These are phyloP conservation scores for Brachyalestes nurse DNA, from an alignment of 2,797 vertebrate genomes.

Conservation along the genomic window DNA sequence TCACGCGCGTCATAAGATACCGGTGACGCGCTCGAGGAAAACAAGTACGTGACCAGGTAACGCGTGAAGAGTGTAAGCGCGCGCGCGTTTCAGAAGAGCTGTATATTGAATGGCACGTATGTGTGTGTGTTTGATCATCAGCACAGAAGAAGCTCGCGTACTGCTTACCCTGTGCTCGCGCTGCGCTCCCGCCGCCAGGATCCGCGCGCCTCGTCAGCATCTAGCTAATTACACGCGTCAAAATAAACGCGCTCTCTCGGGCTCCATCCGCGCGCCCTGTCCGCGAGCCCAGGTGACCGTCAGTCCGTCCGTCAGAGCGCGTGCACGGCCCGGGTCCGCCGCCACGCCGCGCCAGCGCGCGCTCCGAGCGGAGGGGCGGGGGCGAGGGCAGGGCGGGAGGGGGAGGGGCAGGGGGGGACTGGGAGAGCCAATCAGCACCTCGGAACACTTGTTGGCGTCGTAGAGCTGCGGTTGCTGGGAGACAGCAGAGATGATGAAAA, in stretches of 20 bases:
- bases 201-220: neutral
- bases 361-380: slow-evolving; percentile 3
- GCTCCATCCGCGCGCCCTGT: neutral
- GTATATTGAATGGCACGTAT: neutral
- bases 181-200: neutral
- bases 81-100: neutral
- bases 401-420: neutral
- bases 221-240: neutral
- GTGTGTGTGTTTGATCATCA: neutral
- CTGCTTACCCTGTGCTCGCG: neutral
- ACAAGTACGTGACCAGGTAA: neutral
- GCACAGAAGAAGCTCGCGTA: neutral
- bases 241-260: too few species aligned
- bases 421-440: neutral
- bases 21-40: slow-evolving; percentile 1
- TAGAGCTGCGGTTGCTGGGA: neutral
- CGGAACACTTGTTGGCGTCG: neutral
- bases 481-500: neutral
- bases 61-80: neutral
- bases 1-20: neutral
- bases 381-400: neutral
- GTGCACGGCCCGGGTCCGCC: neutral
- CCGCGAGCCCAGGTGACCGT: neutral
- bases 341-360: slow-evolving; percentile 1
- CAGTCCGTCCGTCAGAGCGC: neutral